Evolutionary conservation across 2,797 vertebrate species (phyloP).

Genomic region (Alca torda): DNA sequence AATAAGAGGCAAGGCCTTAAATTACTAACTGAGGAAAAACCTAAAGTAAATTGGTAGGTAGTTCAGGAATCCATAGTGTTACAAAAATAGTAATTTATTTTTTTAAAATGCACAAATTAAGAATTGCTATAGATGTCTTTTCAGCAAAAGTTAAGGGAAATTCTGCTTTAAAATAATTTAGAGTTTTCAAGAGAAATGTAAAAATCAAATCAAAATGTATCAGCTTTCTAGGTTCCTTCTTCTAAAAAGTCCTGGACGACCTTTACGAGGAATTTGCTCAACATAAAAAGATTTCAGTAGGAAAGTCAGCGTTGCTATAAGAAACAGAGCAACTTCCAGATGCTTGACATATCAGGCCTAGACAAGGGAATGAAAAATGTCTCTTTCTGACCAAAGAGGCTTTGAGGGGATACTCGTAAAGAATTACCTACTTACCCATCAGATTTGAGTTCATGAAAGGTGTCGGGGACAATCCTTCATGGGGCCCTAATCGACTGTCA

Average conservation of each 20-base stretch:
- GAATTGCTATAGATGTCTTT: not conserved
- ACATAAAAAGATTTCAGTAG: not conserved
- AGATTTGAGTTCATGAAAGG: conserved; percentile 98
- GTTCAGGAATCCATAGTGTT: not conserved
- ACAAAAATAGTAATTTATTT: fast-evolving
- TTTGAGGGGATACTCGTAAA: conserved; percentile 76
- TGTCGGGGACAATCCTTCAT: conserved; percentile 98
- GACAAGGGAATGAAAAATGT: conserved; percentile 65
- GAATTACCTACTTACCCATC: conserved; percentile 96
- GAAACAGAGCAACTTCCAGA: conserved; percentile 72
- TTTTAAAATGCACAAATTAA: not conserved
- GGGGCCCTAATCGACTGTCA: conserved; percentile 98
- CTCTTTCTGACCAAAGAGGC: conserved; percentile 76
- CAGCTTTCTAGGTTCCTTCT: not conserved
- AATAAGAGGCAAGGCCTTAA: not conserved
- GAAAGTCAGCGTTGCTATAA: conserved; percentile 41
- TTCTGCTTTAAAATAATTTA: not conserved
- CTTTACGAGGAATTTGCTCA: not conserved
- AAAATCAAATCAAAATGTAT: not conserved
- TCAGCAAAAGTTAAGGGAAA: not conserved
- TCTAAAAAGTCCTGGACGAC: not conserved
- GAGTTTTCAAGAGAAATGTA: not conserved
- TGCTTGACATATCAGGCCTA: conserved; percentile 70
- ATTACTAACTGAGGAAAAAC: not conserved
- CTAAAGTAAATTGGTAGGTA: not conserved